Evolutionary conservation across 2,888 invertebrate species (phyloP), one percentile per base, ranked within the genome.

Genomic region (Chymomyza fuscimana): DNA sequence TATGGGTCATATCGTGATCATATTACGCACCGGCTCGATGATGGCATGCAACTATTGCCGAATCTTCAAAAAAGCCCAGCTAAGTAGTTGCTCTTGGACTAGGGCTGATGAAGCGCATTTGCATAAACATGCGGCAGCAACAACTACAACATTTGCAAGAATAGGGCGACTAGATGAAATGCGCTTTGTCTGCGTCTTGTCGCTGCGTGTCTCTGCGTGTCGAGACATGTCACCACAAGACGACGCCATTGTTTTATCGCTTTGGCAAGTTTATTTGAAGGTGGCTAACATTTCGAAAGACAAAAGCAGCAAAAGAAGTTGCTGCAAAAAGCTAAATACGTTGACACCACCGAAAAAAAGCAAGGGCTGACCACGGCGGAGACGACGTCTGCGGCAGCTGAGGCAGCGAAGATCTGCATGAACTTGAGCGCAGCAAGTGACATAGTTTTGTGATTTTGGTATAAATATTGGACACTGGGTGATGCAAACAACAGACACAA

Each of bases 381-480:
- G 2, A 70, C 69, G 72, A 52, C 67, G 69, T 32, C 68, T 65
- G 36, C 61, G 69, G 29, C 58, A 59, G 19, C 60, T 40, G 40
- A 73, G 56, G 32, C 69, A 46, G 65, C 50, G 81, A 79, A 80
- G 65, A 64, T 86, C 84, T 73, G 77, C 81, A 83, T 88, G 86
- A 86, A 89, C 88, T 79, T 86, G 84, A 89, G 78, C 76, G 74
- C 88, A 78, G 86, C 80, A 78, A 73, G 75, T 86, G 87, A 83
- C 86, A 87, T 70, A 83, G 80, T 79, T 87, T 75, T 40, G 46
- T 73, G 72, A 72, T 70, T 86, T 84, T 86, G 63, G 85, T 86
- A 86, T 86, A 86, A 87, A 86, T 87, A 86, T 73, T 81, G 80
- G 85, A 82, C 75, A 73, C 75, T 69, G 32, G 72, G 67, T 73